phyloP scores from a whole-genome alignment of 1,140 invertebrate genomes.

The Lepidurus couesii region DNA sequence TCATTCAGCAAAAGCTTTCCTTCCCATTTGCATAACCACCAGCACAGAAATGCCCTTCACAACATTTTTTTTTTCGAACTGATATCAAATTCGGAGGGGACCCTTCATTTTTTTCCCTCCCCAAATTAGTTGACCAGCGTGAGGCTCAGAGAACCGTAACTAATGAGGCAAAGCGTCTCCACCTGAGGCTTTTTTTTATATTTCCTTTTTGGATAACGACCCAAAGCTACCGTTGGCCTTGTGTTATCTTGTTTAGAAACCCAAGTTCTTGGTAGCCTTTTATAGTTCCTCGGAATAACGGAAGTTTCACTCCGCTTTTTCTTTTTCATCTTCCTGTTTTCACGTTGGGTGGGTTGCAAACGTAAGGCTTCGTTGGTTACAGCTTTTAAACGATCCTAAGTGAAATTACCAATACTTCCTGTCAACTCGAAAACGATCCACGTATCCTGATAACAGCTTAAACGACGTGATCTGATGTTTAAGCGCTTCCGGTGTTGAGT shows the following conservation, averaged over 20 bases:
- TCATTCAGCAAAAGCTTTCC: conserved; percentile 10
- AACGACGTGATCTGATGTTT: background rate
- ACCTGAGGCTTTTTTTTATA: conserved; percentile 11
- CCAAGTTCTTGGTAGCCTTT: too few species aligned
- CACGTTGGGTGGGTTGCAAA: background rate
- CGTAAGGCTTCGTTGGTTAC: background rate
- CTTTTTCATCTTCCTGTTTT: background rate
- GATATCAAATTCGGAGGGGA: background rate
- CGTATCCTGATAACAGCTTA: background rate
- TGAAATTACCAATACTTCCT: conserved; percentile 9
- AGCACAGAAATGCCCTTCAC: conserved; percentile 14
- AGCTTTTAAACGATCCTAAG: background rate
- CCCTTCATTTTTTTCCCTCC: background rate
- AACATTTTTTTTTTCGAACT: background rate
- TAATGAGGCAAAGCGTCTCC: background rate
- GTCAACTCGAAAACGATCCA: background rate
- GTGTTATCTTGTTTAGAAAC: too few species aligned
- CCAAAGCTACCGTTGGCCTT: too few species aligned
- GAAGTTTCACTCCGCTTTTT: background rate
- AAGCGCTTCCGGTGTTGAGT: background rate
- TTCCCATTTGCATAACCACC: conserved; percentile 1
- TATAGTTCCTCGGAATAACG: background rate
- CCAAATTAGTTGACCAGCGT: background rate
- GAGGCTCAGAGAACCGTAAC: conserved; percentile 14
- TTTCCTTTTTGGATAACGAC: background rate